Evolutionary conservation across 2,797 vertebrate genomes (phyloP), one percentile per base, ranked within the genome.

Genomic region (Cossypha polioptera): DNA sequence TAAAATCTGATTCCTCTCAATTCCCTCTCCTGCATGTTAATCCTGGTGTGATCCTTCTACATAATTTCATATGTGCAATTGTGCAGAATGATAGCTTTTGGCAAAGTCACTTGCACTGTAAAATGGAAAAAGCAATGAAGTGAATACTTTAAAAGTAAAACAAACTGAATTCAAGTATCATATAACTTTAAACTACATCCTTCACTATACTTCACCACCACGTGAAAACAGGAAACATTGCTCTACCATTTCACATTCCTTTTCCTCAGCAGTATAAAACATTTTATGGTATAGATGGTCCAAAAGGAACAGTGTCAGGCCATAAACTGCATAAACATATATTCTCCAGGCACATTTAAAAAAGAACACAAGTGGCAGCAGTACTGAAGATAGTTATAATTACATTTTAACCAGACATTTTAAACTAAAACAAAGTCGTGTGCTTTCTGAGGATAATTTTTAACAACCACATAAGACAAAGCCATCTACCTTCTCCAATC

Each of bases 221-320:
- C 40, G 91, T 67, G 59, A 96, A 94, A 97, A 94, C 69, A 87
- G 71, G 74, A 97, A 95, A 87, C 75, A 31, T 2, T 61, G 50
- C 45, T 78, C 81, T 74, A 63, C 62, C 54, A 88, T 67, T 96
- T 82, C 88, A 95, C 53, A 94, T 90, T 94, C 62, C 43, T 94
- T 95, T 92, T 93, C 81, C 93, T 92, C 67, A 73, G 85, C 55
- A 84, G 38, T 65, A 93, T 97, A 93, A 94, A 92, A 86, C 15
- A 66, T 90, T 95, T 96, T 93, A 96, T 54, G 58, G 86, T 26
- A 73, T 2, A 84, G 83, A 86, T 66, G 67, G 82, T 92, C 96
- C 82, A 93, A 95, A 95, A 93, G 42, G 86, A 97, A 92, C 38
- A 72, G 55, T 58, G 59, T 76, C 42, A 38, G 78, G 35, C 75